A percentile compares a stretch with the other conserved stretches of the same genome.
Conservation (phyloP, 2,888 invertebrate genomes). For the Autographa gamma region DNA sequence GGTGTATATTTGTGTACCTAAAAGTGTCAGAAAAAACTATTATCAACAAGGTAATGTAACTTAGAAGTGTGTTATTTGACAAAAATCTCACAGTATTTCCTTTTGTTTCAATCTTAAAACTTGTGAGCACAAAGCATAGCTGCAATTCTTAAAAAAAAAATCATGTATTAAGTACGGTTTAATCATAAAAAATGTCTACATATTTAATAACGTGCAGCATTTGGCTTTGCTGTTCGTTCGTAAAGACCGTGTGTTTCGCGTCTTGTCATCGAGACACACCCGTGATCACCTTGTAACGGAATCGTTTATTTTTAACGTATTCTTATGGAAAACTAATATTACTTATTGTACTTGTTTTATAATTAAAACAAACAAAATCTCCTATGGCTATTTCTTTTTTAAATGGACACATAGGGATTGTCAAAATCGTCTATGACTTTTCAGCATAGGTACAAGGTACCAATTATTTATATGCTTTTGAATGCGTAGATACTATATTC, state of each 20-base stretch:
- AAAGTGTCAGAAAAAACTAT: no score
- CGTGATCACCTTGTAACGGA: slow-evolving; percentile 68
- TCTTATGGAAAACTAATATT: slow-evolving; percentile 49
- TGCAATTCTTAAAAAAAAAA: not conserved
- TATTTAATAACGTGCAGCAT: not conserved
- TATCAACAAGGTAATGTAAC: no score
- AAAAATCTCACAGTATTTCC: no score
- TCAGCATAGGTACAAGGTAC: no score
- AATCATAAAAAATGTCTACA: not conserved
- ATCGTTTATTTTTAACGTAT: slow-evolving; percentile 59
- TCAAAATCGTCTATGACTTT: no score
- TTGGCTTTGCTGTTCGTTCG: slow-evolving; percentile 23
- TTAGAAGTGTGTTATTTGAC: no score
- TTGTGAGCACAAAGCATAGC: no score
- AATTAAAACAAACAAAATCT: slow-evolving; percentile 10
- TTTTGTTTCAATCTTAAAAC: not conserved
- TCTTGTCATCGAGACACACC: slow-evolving; percentile 64
- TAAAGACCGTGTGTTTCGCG: slow-evolving; percentile 39
- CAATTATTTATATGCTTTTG: no score
- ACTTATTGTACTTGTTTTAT: not conserved
- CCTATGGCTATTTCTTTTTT: not conserved
- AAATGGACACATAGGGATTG: no score
- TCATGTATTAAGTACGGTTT: no score
- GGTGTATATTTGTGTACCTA: no score
- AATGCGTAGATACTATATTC: no score